Conservation (phyloP, 2,113 vertebrate genomes). For the Hoplias malabaricus region DNA sequence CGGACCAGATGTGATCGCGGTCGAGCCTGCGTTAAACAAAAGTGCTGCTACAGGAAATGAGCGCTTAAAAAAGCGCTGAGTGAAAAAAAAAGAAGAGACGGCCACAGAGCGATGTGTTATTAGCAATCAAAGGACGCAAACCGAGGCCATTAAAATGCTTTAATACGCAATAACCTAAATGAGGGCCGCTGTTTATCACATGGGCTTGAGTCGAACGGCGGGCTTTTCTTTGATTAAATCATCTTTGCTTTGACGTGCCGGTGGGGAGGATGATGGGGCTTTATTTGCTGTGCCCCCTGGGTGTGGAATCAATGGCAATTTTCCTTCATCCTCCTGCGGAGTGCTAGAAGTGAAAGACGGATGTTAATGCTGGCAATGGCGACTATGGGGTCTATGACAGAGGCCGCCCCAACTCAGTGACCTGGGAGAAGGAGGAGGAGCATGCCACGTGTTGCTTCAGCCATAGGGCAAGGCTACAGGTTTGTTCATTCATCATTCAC, state of each 20-base stretch:
- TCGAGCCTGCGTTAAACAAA: conserved; percentile 66
- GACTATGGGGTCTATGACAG: background rate
- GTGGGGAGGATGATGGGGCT: conserved; percentile 38
- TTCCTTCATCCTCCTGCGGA: conserved; percentile 41
- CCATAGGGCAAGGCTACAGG: background rate
- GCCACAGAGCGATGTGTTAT: conserved; percentile 56
- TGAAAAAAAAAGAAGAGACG: conserved; percentile 43
- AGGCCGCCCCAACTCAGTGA: conserved; percentile 9
- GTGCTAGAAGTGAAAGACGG: conserved; percentile 26
- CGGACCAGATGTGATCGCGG: conserved; percentile 81
- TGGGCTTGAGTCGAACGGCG: conserved; percentile 44
- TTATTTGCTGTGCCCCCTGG: conserved; percentile 30
- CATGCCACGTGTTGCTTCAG: conserved; percentile 34
- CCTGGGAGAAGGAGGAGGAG: conserved; percentile 24
- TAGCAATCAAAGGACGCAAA: conserved; percentile 53
- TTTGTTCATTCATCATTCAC: background rate
- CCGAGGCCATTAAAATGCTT: conserved; percentile 57
- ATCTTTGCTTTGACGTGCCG: conserved; percentile 51
- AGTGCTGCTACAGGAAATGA: conserved; percentile 72
- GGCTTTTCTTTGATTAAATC: conserved; percentile 42
- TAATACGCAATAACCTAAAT: conserved; percentile 61
- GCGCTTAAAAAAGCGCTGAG: conserved; percentile 65
- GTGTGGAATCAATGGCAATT: conserved; percentile 44
- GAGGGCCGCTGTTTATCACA: conserved; percentile 54
- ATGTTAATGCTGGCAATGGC: conserved; percentile 24